phyloP scores from a whole-genome alignment of 1,140 invertebrate species.

The Gonatopus flavifemur region DNA sequence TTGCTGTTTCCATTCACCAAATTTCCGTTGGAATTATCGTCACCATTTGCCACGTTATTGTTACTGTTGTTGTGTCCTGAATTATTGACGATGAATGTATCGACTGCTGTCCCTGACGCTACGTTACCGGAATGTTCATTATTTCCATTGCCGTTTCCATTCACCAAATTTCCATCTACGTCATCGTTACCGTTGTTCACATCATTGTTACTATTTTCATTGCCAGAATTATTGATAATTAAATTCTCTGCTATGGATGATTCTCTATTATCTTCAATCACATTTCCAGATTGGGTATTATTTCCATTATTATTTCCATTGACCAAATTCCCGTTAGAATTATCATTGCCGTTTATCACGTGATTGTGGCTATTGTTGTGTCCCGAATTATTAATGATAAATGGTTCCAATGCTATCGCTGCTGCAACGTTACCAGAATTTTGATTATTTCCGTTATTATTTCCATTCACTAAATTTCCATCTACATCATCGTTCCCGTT shows the following conservation, averaged over 20 bases:
- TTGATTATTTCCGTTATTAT: neutral
- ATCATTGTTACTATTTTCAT: neutral
- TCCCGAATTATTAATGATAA: neutral
- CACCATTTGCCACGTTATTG: neutral
- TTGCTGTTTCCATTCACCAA: constrained; percentile 13
- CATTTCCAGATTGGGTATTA: too few species aligned
- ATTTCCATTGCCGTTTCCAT: constrained; percentile 1
- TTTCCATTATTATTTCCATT: too few species aligned
- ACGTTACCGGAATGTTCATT: constrained; percentile 8
- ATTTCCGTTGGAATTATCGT: constrained; percentile 5
- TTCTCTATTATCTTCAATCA: too few species aligned
- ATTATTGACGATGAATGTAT: neutral
- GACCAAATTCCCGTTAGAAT: constrained; percentile 5
- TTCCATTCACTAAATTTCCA: constrained; percentile 1
- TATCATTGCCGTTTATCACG: constrained; percentile 2
- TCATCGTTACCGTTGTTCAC: neutral
- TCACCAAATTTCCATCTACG: constrained; percentile 3
- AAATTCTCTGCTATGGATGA: too few species aligned
- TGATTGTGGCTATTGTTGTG: constrained; percentile 2
- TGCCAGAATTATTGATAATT: constrained; percentile 3
- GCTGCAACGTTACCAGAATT: neutral
- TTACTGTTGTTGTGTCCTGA: neutral
- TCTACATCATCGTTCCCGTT: neutral
- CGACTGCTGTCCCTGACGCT: neutral
- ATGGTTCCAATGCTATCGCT: too few species aligned